Base-by-base conservation (phyloP, 2,888 invertebrate genomes). In the Linyphia triangularis region DNA sequence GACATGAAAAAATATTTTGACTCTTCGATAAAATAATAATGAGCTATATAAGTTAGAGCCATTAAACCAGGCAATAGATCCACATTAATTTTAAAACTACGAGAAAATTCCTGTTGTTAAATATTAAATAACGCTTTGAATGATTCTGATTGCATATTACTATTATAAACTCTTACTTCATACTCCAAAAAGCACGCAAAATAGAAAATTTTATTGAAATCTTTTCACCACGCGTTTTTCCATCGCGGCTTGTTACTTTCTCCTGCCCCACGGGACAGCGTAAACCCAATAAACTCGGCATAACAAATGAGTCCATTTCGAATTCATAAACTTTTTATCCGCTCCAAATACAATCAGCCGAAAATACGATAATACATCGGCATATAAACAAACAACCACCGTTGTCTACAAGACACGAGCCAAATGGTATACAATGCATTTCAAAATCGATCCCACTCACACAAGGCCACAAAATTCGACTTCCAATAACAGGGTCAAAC, bases 401-500 rank as follows among this genome's bases (percentile, higher is more conserved):
- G 16, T 51, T 51, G 51, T 51, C 51, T 51, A 51, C 51, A 9
- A 24, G 19, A 37, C 16, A 24, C 40, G 40, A 26, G 7, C 40
- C 61, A 59, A 61, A 65, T 22, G 33, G 37, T 73, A 73, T 51
- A 51, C 51, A 83, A 83, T 33, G 69, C 73, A 83, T 63, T 83
- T 61, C 82, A 61, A 43, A 83, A 83, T 83, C 83, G 83, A 51
- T 51, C n/a, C 51, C n/a, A n/a, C 51, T n/a, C n/a, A n/a, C n/a
- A n/a, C n/a, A n/a, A n/a, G n/a, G n/a, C n/a, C n/a, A 51, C 51
- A 51, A 51, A 51, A 51, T 86, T 86, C 85, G 85, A 86, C 72
- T 86, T 86, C 85, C 85, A 79, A 86, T 86, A 86, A 86, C 79
- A 65, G 85, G 85, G 85, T 86, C 85, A 86, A 86, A 86, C 72